Evolutionary conservation across 2,888 invertebrate genomes (phyloP).

Genomic region (Lomographa bimaculata): DNA sequence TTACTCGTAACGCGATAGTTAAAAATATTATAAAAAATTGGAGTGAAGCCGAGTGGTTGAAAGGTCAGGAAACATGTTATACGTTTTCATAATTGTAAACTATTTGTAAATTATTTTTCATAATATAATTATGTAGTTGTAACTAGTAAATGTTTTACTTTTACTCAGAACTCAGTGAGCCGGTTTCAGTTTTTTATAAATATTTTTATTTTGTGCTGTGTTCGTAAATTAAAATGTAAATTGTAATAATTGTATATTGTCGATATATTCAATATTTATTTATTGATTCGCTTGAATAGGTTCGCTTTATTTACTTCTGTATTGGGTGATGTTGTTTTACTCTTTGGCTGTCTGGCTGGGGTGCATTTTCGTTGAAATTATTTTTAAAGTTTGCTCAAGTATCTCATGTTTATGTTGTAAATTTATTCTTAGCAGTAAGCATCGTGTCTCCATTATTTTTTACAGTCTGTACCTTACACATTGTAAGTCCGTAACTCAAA

Average conservation of each 20-base stretch:
- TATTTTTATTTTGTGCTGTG: slow-evolving; percentile 80
- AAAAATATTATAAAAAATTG: slow-evolving; percentile 61
- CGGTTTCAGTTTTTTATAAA: slow-evolving; percentile 56
- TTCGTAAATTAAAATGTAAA: slow-evolving; percentile 81
- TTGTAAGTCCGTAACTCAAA: slow-evolving; percentile 8
- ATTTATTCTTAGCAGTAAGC: slow-evolving; percentile 64
- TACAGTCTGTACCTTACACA: slow-evolving; percentile 16
- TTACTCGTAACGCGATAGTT: slow-evolving; percentile 76
- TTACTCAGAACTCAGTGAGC: slow-evolving; percentile 69
- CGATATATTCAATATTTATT: slow-evolving; percentile 80
- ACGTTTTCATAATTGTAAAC: slow-evolving; percentile 77
- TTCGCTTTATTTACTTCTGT: slow-evolving; percentile 55
- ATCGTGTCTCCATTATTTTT: slow-evolving; percentile 44
- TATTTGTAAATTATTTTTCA: slow-evolving; percentile 79
- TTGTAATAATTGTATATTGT: slow-evolving; percentile 82
- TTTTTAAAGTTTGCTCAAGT: slow-evolving; percentile 73
- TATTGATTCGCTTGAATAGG: slow-evolving; percentile 78
- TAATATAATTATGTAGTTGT: slow-evolving; percentile 65
- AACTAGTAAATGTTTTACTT: slow-evolving; percentile 72
- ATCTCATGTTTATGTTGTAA: slow-evolving; percentile 64
- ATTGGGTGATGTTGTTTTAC: slow-evolving; percentile 53
- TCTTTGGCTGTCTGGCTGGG: slow-evolving; percentile 73
- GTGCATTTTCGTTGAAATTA: slow-evolving; percentile 60
- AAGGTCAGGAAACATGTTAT: slow-evolving; percentile 76
- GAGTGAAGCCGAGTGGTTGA: slow-evolving; percentile 50